These are phyloP conservation scores for Ecliptopera silaceata DNA, from an alignment of 2,888 invertebrate genomes.

Conservation along the genomic window DNA sequence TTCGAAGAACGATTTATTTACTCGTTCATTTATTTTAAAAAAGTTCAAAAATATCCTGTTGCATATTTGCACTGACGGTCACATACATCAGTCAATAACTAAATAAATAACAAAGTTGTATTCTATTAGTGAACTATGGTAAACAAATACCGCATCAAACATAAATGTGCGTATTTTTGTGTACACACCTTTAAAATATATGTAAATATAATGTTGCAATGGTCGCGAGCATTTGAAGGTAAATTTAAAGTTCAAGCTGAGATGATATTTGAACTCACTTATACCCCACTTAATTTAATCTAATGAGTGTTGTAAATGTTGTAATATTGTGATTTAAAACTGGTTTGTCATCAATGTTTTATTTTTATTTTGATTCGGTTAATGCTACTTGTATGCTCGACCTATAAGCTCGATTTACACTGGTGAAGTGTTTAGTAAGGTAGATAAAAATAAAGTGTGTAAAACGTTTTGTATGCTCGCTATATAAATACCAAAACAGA, in stretches of 20 bases:
- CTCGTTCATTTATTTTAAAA: too few relatives aligned
- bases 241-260: slow-evolving; percentile 45
- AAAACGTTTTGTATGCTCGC: too few relatives aligned
- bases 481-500: too few relatives aligned
- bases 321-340: slow-evolving; percentile 34
- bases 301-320: slow-evolving; percentile 39
- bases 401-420: background rate
- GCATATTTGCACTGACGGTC: too few relatives aligned
- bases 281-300: slow-evolving; percentile 44
- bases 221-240: slow-evolving; percentile 43
- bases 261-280: slow-evolving; percentile 39
- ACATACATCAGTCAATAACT: too few relatives aligned
- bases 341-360: slow-evolving; percentile 23
- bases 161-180: slow-evolving; percentile 21
- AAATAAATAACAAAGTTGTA: background rate
- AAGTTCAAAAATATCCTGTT: too few relatives aligned
- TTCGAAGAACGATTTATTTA: too few relatives aligned
- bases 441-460: too few relatives aligned
- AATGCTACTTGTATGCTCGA: too few relatives aligned
- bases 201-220: slow-evolving; percentile 39
- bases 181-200: slow-evolving; percentile 17
- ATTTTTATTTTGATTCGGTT: too few relatives aligned
- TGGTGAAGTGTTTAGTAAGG: too few relatives aligned
- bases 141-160: slow-evolving; percentile 19
- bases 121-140: slow-evolving; percentile 1